Evolutionary conservation across 2,797 vertebrate genomes (phyloP).

Genomic region (Neosilurus hyrtlii): DNA sequence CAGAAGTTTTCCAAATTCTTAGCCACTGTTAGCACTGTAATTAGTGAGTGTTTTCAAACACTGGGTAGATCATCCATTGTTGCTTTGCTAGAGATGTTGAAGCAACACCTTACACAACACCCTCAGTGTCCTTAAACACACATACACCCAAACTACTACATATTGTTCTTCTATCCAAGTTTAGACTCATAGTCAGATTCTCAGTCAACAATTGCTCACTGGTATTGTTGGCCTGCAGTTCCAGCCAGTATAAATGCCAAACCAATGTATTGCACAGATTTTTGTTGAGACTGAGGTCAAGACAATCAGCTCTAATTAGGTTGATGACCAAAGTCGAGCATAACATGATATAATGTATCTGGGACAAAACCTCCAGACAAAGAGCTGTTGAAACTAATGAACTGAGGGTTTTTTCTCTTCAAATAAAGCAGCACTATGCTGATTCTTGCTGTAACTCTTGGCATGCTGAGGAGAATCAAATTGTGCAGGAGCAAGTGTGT

Average conservation of each 20-base stretch:
- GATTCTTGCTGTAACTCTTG: constrained; percentile 23
- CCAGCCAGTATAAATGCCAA: constrained; percentile 7
- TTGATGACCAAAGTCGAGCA: neutral
- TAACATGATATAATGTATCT: neutral
- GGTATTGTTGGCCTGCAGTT: constrained; percentile 9
- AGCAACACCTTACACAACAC: constrained; percentile 45
- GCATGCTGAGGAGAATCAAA: constrained; percentile 20
- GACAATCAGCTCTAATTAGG: constrained; percentile 19
- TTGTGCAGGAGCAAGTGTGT: constrained; percentile 21
- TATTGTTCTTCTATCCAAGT: neutral
- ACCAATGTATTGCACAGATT: neutral
- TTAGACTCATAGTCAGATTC: neutral
- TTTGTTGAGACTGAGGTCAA: constrained; percentile 25
- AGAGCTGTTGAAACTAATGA: constrained; percentile 9
- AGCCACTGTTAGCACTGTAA: constrained; percentile 42
- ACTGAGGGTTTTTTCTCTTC: constrained; percentile 1
- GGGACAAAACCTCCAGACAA: constrained; percentile 12
- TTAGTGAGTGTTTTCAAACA: constrained; percentile 9
- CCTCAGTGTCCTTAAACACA: neutral
- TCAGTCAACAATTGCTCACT: neutral
- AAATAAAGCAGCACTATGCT: neutral
- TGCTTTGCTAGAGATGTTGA: constrained; percentile 24
- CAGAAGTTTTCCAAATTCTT: neutral
- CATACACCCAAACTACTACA: constrained; percentile 22
- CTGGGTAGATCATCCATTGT: constrained; percentile 40